Evolutionary conservation across 2,113 vertebrate species (phyloP), one percentile per base, ranked within the genome.

Genomic region (Electrona antarctica): DNA sequence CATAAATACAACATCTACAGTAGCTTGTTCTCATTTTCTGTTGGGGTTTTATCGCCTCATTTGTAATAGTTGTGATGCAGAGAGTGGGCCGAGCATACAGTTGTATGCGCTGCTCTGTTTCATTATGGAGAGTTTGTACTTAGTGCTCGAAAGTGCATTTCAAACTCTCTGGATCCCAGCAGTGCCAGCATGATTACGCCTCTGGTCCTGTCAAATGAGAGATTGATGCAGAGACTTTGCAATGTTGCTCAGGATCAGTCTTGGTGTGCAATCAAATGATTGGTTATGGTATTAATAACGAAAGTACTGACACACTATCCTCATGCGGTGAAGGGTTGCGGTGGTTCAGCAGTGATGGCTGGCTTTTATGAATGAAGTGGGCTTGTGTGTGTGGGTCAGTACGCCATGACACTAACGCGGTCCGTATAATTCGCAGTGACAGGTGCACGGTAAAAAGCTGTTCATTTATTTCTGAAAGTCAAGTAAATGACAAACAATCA

Each of bases 141-240:
- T 33, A 33, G 29, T 33, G 29, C 29, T 41, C 11, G 55, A 63
- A 71, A 75, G 46, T n/a, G 7, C 41, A 15, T 72, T 57, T 63
- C 64, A 67, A 74, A 84, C 28, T 66, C 28, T 68, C 58, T 64
- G 68, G 68, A 68, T 65, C 60, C 67, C 12, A 13, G 57, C 21
- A 52, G 71, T 76, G 64, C 62, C 71, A 69, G 73, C 69, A 55
- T 15, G 45, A 48, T 63, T 29, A 61, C 69, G 87, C 87, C 64
- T 85, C 86, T 82, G 89, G 89, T 91, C 84, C 84, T 83, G 89
- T 89, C 88, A 88, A 4, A 14, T 6, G 13, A 60, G 59, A 86
- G 85, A 90, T 79, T 77, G 85, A 90, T 91, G 48, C 81, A 29
- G 56, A 57, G 68, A 21, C 73, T 83, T 81, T 79, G 76, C 69